Evolutionary conservation across 2,113 vertebrate species (phyloP), one percentile per base, ranked within the genome.

Genomic region (Peromyscus leucopus): DNA sequence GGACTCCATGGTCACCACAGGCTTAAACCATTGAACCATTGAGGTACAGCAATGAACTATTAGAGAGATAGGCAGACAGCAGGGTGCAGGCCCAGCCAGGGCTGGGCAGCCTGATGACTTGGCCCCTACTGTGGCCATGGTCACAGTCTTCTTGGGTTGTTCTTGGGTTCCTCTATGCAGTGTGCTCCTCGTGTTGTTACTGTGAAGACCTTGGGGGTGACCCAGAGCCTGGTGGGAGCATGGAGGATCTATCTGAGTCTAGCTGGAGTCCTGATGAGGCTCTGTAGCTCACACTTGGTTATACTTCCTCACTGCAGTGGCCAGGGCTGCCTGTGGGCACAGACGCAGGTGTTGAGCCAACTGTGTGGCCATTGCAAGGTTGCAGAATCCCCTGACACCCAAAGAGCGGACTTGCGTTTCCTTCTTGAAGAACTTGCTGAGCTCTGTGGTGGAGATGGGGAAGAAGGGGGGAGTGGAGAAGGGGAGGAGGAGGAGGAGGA

Each of bases 401-500:
- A 1, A 31, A 8, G 4, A 24, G 24, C n/a, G 1, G 83, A 55
- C 59, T 85, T 59, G 4, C 28, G 48, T 79, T 63, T 39, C 80
- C 72, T 39, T 17, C 28, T 36, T n/a, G 82, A 57, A 69, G 86
- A 72, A 3, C 33, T 67, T 48, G 22, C 2, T 17, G 26, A 33
- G 55, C n/a, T 93, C 89, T 22, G 51, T 0, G 2, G 7, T 5
- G 10, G n/a, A 26, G 63, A 51, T 5, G 8, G 17, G 61, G 55
- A 84, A 16, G 57, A 63, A 51, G 15, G 57, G 61, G 15, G 24
- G 26, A 39, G 33, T 42, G 2, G 3, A 31, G 7, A 15, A 31
- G 28, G 12, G 15, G 19, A 21, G 8, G 11, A 16, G 6, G 10
- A 0, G 33, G 55, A 3, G 8, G 26, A 9, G 0, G 2, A 0